These are phyloP conservation scores for Ciconia stormi DNA, from an alignment of 2,113 vertebrate genomes.

Conservation along the genomic window DNA sequence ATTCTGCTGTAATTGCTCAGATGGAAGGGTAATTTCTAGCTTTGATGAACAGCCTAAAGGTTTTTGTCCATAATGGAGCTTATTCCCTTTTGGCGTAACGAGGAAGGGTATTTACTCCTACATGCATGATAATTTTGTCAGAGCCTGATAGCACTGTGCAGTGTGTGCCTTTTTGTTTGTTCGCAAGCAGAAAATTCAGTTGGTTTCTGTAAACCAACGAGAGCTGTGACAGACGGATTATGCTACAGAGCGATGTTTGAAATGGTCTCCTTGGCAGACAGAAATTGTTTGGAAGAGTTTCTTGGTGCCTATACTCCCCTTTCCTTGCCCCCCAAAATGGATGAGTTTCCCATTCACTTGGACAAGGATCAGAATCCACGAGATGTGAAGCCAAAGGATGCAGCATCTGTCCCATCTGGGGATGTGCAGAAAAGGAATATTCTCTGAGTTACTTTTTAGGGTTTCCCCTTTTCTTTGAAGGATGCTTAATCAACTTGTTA, in stretches of 20 bases:
- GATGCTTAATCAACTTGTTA: background rate
- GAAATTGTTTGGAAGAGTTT: slow-evolving; percentile 17
- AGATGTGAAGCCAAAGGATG: slow-evolving; percentile 15
- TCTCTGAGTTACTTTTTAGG: slow-evolving; percentile 15
- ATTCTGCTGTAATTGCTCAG: background rate
- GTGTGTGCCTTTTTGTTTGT: background rate
- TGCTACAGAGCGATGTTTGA: background rate
- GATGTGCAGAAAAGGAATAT: slow-evolving; percentile 5
- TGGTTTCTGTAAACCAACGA: slow-evolving; percentile 2
- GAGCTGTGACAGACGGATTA: background rate
- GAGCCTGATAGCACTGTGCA: background rate
- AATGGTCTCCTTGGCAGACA: slow-evolving; percentile 19
- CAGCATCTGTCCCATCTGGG: slow-evolving; percentile 39
- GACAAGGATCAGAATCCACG: slow-evolving; percentile 30
- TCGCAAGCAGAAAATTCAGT: background rate
- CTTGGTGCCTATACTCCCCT: background rate
- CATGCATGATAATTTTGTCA: background rate
- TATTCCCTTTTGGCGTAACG: background rate
- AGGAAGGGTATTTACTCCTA: background rate
- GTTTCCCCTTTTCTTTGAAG: background rate
- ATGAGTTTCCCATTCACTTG: slow-evolving; percentile 56
- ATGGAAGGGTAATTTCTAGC: background rate
- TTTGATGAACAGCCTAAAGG: background rate
- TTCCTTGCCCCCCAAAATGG: background rate
- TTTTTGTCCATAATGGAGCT: background rate